phyloP scores from a whole-genome alignment of 2,888 invertebrate genomes.

The Rhyacophila evoluta region DNA sequence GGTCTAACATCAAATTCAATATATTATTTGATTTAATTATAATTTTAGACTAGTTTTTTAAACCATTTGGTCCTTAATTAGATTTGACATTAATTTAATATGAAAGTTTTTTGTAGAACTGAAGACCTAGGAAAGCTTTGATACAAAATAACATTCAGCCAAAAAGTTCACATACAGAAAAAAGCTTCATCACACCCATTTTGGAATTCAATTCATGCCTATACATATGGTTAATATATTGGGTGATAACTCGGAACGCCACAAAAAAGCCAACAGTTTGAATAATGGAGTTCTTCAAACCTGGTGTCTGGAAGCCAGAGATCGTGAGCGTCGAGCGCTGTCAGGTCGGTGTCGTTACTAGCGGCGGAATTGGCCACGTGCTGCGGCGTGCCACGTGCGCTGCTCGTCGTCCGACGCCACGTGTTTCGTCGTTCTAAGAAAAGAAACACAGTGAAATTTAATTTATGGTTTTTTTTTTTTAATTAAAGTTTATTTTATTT shows the following conservation, averaged over 20 bases:
- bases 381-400: slow-evolving; percentile 70
- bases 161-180: neutral
- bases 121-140: too few species aligned
- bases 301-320: slow-evolving; percentile 82
- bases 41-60: too few species aligned
- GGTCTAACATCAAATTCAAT: too few species aligned
- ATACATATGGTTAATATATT: neutral
- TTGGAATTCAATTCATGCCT: neutral
- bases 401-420: slow-evolving; percentile 76
- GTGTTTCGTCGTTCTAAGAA: slow-evolving; percentile 79
- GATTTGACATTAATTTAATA: too few species aligned
- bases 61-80: too few species aligned
- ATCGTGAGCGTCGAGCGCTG: slow-evolving; percentile 85
- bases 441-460: too few species aligned
- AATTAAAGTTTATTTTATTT: too few species aligned
- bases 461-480: too few species aligned
- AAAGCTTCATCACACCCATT: neutral
- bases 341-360: slow-evolving; percentile 87
- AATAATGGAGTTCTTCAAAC: slow-evolving; percentile 58
- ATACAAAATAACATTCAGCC: neutral
- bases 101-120: too few species aligned
- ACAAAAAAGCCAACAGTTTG: neutral
- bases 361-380: slow-evolving; percentile 72
- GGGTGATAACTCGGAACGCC: neutral
- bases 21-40: too few species aligned